Evolutionary conservation across 2,888 invertebrate species (phyloP).

Genomic region (Drosophila histrio): DNA sequence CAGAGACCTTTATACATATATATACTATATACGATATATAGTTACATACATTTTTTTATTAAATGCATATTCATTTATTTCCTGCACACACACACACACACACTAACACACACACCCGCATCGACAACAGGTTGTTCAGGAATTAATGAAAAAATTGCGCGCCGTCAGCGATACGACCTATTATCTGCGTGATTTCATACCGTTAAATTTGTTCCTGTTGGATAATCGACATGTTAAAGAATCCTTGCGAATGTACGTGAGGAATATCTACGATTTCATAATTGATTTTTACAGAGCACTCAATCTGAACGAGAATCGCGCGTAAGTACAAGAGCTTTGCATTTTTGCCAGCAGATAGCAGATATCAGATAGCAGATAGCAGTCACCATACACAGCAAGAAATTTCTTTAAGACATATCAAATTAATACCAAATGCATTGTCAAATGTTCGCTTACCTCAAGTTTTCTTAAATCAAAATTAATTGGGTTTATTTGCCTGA

Average conservation of each 20-base stretch:
- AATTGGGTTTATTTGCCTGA: too few relatives aligned
- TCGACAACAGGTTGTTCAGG: slow-evolving; percentile 87
- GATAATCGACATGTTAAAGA: slow-evolving; percentile 85
- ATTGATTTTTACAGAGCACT: slow-evolving; percentile 83
- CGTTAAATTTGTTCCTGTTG: slow-evolving; percentile 92
- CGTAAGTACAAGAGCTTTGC: slow-evolving; percentile 84
- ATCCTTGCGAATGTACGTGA: slow-evolving; percentile 81
- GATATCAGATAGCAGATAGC: too few relatives aligned
- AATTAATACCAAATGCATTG: too few relatives aligned
- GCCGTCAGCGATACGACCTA: slow-evolving; percentile 89
- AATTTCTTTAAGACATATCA: too few relatives aligned
- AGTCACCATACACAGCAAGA: too few relatives aligned
- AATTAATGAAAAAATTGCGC: slow-evolving; percentile 89
- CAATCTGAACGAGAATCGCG: slow-evolving; percentile 89
- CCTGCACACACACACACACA: too few relatives aligned
- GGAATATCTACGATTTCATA: slow-evolving; percentile 83
- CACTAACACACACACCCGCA: slow-evolving; percentile 12
- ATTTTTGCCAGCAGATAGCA: too few relatives aligned
- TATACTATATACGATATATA: slow-evolving; percentile 3
- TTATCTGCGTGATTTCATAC: slow-evolving; percentile 90
- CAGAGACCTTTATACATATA: slow-evolving; percentile 9
- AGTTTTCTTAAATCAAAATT: too few relatives aligned
- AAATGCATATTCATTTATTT: slow-evolving; percentile 64
- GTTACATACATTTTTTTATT: slow-evolving; percentile 34
- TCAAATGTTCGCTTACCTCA: too few relatives aligned